Percentiles rank a stretch among this genome's conserved stretches.
Conservation (phyloP, 2,113 vertebrate species). For the Sigmodon hispidus region DNA sequence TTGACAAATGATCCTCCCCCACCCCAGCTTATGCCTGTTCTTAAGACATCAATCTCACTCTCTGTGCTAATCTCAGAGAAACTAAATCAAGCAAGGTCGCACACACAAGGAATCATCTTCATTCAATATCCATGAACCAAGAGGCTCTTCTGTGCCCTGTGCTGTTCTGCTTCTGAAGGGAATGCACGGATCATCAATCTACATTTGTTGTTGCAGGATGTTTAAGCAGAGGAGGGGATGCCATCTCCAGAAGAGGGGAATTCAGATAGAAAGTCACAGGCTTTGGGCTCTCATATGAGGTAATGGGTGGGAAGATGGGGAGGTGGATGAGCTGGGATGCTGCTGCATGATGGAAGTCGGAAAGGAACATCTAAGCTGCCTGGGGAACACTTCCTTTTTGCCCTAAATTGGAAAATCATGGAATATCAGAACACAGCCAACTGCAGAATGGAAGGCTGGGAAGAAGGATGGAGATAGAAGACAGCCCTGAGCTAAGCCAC, state of each 20-base stretch:
- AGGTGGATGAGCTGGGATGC: background rate
- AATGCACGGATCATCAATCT: background rate
- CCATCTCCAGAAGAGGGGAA: background rate
- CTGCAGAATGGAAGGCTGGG: background rate
- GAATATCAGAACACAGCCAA: background rate
- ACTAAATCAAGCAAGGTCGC: accelerated
- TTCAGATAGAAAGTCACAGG: background rate
- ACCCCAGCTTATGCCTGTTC: background rate
- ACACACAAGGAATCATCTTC: background rate
- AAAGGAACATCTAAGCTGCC: no score
- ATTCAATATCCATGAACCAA: background rate
- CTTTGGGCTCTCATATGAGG: background rate
- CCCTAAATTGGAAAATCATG: accelerated
- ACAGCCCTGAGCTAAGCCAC: no score
- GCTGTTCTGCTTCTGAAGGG: background rate
- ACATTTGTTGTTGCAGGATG: background rate
- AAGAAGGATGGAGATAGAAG: background rate
- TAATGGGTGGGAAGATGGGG: accelerated
- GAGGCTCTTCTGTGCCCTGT: accelerated
- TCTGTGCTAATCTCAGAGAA: background rate
- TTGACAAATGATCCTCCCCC: background rate
- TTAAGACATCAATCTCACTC: background rate
- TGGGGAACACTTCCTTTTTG: no score
- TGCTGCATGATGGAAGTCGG: accelerated
- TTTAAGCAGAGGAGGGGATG: background rate